These are phyloP conservation scores for Morone chrysops DNA, from an alignment of 2,113 vertebrate species.

Conservation along the genomic window DNA sequence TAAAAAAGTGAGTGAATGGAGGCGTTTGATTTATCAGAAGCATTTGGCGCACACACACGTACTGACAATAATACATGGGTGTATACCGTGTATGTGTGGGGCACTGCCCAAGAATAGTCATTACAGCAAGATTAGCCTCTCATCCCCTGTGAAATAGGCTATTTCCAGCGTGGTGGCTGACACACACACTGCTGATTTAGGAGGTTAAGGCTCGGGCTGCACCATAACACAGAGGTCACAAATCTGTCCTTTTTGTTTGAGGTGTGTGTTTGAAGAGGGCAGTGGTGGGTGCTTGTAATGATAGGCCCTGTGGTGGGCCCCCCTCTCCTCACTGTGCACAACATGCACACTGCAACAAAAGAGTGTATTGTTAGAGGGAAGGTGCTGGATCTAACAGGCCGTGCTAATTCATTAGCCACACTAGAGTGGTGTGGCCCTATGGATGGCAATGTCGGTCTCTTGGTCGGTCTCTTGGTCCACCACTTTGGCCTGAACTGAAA, in stretches of 20 bases:
- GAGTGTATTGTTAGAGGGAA: not conserved
- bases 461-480: not conserved
- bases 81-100: slow-evolving; percentile 12
- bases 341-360: not conserved
- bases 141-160: slow-evolving; percentile 70
- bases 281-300: not conserved
- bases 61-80: slow-evolving; percentile 13
- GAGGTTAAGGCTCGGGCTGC: slow-evolving; percentile 33
- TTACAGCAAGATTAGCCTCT: slow-evolving; percentile 68
- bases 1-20: not conserved
- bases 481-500: not conserved
- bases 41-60: slow-evolving; percentile 14
- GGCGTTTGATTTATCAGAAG: slow-evolving; percentile 37
- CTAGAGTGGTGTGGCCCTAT: too few species aligned
- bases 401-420: not conserved
- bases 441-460: not conserved
- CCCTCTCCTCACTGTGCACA: not conserved
- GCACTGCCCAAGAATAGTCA: slow-evolving; percentile 48
- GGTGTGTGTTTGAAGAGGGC: not conserved
- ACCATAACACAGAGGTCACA: slow-evolving; percentile 50
- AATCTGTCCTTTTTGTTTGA: slow-evolving; percentile 30
- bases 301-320: not conserved
- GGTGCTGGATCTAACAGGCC: not conserved
- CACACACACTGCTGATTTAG: slow-evolving; percentile 56
- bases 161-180: slow-evolving; percentile 60